Conservation (phyloP, 1,140 invertebrate genomes). For the Triops cancriformis region DNA sequence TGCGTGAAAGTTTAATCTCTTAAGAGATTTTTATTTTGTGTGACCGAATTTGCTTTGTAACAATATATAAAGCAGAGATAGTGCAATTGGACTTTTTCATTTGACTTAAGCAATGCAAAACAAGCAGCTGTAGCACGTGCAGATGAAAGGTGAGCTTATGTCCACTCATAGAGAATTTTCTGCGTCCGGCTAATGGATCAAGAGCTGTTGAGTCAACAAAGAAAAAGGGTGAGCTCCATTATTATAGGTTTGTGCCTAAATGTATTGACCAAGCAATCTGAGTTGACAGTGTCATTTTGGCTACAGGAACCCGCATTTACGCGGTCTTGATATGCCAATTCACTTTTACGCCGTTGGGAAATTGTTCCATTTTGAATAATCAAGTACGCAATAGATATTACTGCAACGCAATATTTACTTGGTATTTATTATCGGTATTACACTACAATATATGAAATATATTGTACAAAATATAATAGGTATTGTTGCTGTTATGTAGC, state of each 20-base stretch:
- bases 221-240: neutral
- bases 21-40: neutral
- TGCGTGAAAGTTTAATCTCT: neutral
- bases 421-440: no score
- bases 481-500: no score
- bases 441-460: no score
- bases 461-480: no score
- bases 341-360: no score
- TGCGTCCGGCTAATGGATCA: neutral
- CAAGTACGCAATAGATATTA: no score
- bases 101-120: neutral
- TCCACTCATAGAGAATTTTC: neutral
- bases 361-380: no score
- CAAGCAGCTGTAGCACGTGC: neutral
- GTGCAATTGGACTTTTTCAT: neutral
- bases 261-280: neutral
- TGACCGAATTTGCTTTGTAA: neutral
- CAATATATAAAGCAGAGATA: neutral
- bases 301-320: no score
- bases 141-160: neutral
- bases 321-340: no score
- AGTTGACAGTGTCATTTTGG: neutral
- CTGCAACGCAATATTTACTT: no score
- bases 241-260: neutral
- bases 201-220: neutral